phyloP scores from a whole-genome alignment of 2,113 vertebrate genomes.

The Otus sunia region DNA sequence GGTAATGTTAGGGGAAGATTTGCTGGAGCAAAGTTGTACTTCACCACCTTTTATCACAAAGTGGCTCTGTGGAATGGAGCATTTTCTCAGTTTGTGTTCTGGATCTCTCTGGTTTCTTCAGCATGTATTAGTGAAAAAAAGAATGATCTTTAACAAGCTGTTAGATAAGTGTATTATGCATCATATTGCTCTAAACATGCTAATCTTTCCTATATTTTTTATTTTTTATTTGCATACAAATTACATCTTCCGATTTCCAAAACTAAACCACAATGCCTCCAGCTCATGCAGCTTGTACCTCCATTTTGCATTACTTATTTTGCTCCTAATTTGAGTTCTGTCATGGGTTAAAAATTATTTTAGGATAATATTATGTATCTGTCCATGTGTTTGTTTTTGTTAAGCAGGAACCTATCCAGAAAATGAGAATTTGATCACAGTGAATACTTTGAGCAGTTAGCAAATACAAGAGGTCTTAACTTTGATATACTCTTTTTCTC shows the following conservation, averaged over 20 bases:
- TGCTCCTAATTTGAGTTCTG: not conserved
- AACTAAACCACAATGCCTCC: not conserved
- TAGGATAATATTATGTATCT: not conserved
- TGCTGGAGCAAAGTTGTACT: not conserved
- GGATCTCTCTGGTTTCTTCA: not conserved
- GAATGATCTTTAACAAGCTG: not conserved
- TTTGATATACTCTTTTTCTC: not conserved
- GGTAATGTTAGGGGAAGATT: not conserved
- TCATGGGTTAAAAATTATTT: not conserved
- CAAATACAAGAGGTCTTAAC: not conserved
- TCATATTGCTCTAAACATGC: not conserved
- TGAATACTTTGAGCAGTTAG: not conserved
- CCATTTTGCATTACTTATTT: not conserved
- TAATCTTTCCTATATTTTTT: not conserved
- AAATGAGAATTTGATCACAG: not conserved
- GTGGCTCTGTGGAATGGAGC: not conserved
- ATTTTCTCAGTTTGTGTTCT: not conserved
- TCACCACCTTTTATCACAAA: not conserved
- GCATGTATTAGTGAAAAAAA: not conserved
- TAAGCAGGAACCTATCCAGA: not conserved
- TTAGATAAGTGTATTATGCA: not conserved
- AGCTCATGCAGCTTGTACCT: not conserved
- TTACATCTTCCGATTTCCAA: not conserved
- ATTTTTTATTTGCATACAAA: not conserved
- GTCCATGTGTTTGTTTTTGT: not conserved